phyloP scores from a whole-genome alignment of 2,113 vertebrate genomes.

The Candoia aspera region DNA sequence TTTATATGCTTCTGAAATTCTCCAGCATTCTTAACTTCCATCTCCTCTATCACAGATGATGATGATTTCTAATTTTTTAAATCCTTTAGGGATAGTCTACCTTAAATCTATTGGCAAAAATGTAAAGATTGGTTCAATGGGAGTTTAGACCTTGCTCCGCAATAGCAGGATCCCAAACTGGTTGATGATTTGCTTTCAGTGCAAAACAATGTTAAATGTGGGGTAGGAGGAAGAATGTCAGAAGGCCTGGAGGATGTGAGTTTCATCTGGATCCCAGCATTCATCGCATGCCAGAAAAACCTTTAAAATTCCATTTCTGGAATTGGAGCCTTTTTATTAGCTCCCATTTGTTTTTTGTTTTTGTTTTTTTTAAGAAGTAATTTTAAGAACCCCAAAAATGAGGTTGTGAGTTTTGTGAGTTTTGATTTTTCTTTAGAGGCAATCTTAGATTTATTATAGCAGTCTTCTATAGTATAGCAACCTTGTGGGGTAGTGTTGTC shows the following conservation, averaged over 20 bases:
- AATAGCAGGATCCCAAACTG: background rate
- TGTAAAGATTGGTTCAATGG: background rate
- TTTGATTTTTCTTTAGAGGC: background rate
- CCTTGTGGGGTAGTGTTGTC: background rate
- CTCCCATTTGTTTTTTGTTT: background rate
- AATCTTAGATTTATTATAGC: background rate
- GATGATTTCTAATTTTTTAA: background rate
- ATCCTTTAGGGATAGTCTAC: background rate
- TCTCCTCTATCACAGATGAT: background rate
- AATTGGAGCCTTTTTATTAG: background rate
- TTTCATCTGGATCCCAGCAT: background rate
- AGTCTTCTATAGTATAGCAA: background rate
- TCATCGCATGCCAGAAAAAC: background rate
- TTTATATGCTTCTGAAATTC: background rate
- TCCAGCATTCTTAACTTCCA: slow-evolving; percentile 6
- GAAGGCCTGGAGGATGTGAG: background rate
- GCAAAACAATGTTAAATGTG: background rate
- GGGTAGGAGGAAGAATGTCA: background rate
- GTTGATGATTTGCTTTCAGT: background rate
- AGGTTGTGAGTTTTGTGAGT: background rate
- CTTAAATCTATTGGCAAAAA: background rate
- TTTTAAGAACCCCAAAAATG: background rate
- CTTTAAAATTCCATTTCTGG: background rate
- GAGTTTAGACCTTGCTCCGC: background rate
- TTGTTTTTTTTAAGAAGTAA: background rate